Evolutionary conservation across 2,888 invertebrate genomes (phyloP), one percentile per base, ranked within the genome.

Genomic region (Cataglyphis altisquamis): DNA sequence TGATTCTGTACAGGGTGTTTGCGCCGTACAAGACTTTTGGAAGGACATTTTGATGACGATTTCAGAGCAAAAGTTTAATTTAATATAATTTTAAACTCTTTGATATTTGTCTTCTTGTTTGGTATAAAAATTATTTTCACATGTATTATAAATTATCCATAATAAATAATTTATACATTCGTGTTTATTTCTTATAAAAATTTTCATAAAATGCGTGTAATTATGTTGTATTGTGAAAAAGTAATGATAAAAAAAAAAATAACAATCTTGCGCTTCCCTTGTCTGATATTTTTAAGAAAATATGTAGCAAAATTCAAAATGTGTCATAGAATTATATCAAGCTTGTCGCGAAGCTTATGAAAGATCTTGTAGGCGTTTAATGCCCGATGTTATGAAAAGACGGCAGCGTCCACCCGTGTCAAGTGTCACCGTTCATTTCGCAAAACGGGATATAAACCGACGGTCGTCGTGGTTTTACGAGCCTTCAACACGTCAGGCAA

Each of bases 371-470:
- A 70, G 75, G 62, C 48, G 60, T 63, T 73, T 67, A 77, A n/a
- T 45, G 48, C 29, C 18, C 29, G 29, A 39, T 15, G 67, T 77
- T 68, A 75, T 75, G 68, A 41, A 55, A 70, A 80, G 41, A 45
- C 39, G 73, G 68, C 72, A 66, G 21, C 66, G 77, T 72, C 72
- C 77, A 64, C 52, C 72, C 74, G 83, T 80, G 85, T 83, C 85
- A 83, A 85, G 83, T 85, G 74, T 83, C 74, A 85, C 77, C 74
- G 85, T 83, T 74, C 74, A 80, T 85, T 80, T 85, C 83, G 83
- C 74, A 52, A 48, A 48, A 45, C 66, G 55, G 63, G 74, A 74
- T 85, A 83, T 77, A 80, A 74, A 85, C 68, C 66, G 21, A 64
- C 29, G 70, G 60, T 83, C 80, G 67, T 73, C 77, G 52, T 48